Percentiles rank a stretch among this genome's conserved stretches.
phyloP scores from a whole-genome alignment of 2,888 invertebrate species.

The Leptinotarsa peninsularis region DNA sequence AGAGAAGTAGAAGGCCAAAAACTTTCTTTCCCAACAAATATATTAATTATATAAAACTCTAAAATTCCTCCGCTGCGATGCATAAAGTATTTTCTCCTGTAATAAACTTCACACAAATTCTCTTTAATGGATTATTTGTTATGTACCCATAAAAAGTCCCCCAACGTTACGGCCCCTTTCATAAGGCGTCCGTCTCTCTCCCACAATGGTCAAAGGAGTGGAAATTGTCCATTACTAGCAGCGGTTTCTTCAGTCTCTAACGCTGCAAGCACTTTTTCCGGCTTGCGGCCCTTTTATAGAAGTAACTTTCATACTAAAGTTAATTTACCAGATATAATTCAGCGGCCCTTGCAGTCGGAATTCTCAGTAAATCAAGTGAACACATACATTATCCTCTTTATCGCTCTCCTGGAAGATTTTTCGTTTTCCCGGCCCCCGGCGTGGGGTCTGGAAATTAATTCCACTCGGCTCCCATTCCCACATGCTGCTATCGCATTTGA shows the following conservation, averaged over 20 bases:
- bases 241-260: constrained; percentile 3
- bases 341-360: not conserved
- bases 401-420: constrained; percentile 19
- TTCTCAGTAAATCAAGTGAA: constrained; percentile 10
- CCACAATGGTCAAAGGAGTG: not conserved
- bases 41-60: too few relatives aligned
- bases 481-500: constrained; percentile 8
- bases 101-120: not conserved
- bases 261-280: constrained; percentile 1
- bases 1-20: too few relatives aligned
- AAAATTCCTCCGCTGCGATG: too few relatives aligned
- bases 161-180: not conserved
- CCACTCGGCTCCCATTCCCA: constrained; percentile 10
- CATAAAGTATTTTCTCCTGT: too few relatives aligned
- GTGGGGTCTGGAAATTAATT: constrained; percentile 15
- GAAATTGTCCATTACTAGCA: constrained; percentile 2
- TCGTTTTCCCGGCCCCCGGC: constrained; percentile 4
- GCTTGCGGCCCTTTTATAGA: constrained; percentile 8
- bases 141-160: constrained; percentile 1
- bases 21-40: too few relatives aligned
- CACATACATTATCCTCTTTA: constrained; percentile 20
- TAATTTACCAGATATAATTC: constrained; percentile 17
- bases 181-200: not conserved
- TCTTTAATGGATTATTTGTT: not conserved
- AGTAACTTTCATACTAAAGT: constrained; percentile 7